phyloP scores from a whole-genome alignment of 2,797 vertebrate genomes.

The Acanthornis magna region DNA sequence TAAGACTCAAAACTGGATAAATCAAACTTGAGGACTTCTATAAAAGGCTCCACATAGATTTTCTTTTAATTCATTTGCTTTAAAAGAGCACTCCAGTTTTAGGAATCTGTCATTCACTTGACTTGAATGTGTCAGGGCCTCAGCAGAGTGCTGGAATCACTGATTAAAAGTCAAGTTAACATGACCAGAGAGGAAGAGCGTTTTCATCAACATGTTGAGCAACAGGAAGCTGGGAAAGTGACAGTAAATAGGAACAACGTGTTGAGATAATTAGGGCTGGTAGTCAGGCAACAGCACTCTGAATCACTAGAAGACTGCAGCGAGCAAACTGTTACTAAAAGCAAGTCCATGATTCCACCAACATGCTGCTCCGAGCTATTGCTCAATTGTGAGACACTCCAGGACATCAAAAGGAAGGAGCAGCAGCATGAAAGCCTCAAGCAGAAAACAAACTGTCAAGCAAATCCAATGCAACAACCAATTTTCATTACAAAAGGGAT shows the following conservation, averaged over 20 bases:
- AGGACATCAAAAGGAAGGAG: slow-evolving; percentile 21
- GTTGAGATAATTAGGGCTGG: slow-evolving; percentile 62
- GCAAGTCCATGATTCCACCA: slow-evolving; percentile 31
- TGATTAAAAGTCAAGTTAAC: slow-evolving; percentile 21
- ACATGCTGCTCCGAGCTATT: slow-evolving; percentile 26
- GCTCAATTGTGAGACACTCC: slow-evolving; percentile 51
- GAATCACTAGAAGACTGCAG: slow-evolving; percentile 42
- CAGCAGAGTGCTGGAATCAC: not conserved
- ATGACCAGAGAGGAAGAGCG: slow-evolving; percentile 31
- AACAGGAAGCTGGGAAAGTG: slow-evolving; percentile 67
- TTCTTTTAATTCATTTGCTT: not conserved
- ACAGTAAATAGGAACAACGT: slow-evolving; percentile 69
- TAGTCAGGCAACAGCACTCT: slow-evolving; percentile 65
- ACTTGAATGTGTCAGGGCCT: not conserved
- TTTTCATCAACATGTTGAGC: slow-evolving; percentile 37
- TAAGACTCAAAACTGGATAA: not conserved
- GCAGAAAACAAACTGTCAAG: not conserved
- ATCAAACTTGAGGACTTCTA: not conserved
- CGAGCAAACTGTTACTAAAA: slow-evolving; percentile 33
- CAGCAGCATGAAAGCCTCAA: slow-evolving; percentile 39
- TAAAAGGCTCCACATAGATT: not conserved
- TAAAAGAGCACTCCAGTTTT: not conserved
- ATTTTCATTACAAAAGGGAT: not conserved
- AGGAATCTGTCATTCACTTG: not conserved
- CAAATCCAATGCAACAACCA: not conserved